phyloP scores from a whole-genome alignment of 2,113 vertebrate species.

The Columba livia region DNA sequence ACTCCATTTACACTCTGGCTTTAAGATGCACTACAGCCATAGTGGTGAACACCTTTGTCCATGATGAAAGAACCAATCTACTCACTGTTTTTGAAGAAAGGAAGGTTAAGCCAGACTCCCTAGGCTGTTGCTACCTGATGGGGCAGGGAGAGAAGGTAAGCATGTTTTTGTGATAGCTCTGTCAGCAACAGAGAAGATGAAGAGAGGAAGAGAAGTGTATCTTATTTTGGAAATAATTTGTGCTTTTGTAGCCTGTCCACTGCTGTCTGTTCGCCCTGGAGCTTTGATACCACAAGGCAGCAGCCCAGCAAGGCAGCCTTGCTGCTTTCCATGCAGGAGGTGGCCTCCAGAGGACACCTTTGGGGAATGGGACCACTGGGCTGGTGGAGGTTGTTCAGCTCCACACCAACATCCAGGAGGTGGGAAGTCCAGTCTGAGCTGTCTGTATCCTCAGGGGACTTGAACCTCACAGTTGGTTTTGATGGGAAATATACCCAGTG shows the following conservation, averaged over 20 bases:
- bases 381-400: neutral
- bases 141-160: neutral
- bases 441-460: neutral
- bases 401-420: neutral
- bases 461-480: neutral
- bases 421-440: neutral
- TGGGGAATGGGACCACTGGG: neutral
- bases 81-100: neutral
- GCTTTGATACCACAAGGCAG: neutral
- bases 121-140: neutral
- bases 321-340: neutral
- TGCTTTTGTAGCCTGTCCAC: neutral
- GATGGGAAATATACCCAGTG: neutral
- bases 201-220: neutral
- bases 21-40: neutral
- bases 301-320: neutral
- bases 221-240: neutral
- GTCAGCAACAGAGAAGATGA: neutral
- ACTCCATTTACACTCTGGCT: neutral
- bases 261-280: rapidly evolving
- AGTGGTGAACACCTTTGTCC: neutral
- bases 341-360: neutral
- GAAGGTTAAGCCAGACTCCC: neutral
- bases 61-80: neutral
- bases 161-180: neutral